Conservation (phyloP, 2,113 vertebrate species). For the Vulpes lagopus region DNA sequence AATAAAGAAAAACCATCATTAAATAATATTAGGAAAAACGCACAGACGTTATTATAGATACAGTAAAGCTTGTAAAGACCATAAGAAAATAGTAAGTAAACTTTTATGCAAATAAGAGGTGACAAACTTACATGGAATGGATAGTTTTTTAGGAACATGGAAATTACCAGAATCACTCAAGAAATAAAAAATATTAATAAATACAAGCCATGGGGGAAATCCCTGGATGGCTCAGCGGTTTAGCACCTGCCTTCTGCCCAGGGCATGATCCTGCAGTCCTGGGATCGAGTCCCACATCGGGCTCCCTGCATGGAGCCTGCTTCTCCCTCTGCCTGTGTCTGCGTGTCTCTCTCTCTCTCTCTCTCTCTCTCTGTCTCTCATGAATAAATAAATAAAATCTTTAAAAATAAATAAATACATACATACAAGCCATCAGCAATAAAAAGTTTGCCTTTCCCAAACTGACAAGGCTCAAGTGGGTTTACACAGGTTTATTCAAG, state of each 20-base stretch:
- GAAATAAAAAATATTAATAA: background rate
- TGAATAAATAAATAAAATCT: no score
- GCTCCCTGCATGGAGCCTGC: no score
- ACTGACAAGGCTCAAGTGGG: background rate
- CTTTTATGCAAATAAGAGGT: background rate
- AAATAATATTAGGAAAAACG: background rate
- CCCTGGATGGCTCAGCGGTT: no score
- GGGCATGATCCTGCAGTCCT: no score
- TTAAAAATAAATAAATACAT: no score
- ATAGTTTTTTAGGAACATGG: background rate
- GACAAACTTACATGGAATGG: background rate
- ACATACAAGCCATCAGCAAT: background rate
- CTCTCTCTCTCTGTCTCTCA: no score
- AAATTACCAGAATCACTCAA: constrained; percentile 27
- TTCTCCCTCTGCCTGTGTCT: no score
- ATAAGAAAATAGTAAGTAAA: background rate
- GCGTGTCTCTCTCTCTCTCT: no score
- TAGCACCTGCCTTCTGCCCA: no score
- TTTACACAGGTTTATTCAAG: background rate
- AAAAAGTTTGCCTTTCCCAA: background rate
- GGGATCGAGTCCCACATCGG: no score
- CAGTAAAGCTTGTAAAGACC: background rate
- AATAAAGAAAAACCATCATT: background rate
- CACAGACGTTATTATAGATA: background rate
- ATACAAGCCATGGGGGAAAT: background rate